Evolutionary conservation across 1,140 invertebrate genomes (phyloP), one percentile per base, ranked within the genome.

Genomic region (Rhizoglyphus robini): DNA sequence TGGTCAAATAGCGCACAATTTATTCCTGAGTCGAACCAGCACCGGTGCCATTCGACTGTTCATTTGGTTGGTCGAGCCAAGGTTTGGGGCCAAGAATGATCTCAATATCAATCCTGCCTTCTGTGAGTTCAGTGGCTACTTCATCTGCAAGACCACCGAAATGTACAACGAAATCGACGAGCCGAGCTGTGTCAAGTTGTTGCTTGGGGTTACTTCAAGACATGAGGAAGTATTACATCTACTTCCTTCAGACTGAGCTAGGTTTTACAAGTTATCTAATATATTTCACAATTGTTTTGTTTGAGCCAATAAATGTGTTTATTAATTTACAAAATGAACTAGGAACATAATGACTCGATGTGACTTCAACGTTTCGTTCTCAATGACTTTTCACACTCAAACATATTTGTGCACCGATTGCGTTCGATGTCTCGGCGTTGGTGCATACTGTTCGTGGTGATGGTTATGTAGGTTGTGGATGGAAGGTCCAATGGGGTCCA

Each of bases 1-100:
- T 51, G 49, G 54, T 23, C 60, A 72, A 18, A 69, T 73, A 5
- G 60, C 71, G 3, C 69, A 72, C 59, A 72, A 72, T 59, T 27
- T 72, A 20, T 71, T 72, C 51, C 63, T 72, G 15, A 69, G 64
- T 3, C 46, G 70, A 31, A 68, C 67, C 4, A 8, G 11, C 51
- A 49, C 2, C 41, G 38, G 46, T 15, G 23, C 18, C 3, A 65
- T 71, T 11, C 65, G 70, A 23, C 23, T 71, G 18, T 69, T 71
- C 46, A 34, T 71, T 23, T 71, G 70, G 70, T 30, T 60, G 3
- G 11, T 70, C 29, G 34, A 70, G 34, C 51, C 63, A 47, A 4
- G 32, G 27, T 67, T 68, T 30, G 67, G 68, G 8, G 11, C 5
- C 5, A 71, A 71, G 46, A 38, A 71, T 48, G 15, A 66, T 20